Percentiles rank a stretch among this genome's conserved stretches.
phyloP scores from a whole-genome alignment of 2,888 invertebrate species.

The Spilosoma lubricipeda region DNA sequence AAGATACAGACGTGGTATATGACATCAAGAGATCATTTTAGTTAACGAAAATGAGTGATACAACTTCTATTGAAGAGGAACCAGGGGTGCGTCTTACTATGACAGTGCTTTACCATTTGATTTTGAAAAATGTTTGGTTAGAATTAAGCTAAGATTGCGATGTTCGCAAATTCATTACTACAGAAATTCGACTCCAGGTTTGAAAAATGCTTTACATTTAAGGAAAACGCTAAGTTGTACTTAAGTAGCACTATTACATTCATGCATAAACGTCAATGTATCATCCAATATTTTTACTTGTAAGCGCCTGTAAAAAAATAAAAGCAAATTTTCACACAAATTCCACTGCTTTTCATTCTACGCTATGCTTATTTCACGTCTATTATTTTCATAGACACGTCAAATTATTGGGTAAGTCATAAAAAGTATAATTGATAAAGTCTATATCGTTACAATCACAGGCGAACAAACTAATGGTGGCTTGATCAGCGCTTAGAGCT shows the following conservation, averaged over 20 bases:
- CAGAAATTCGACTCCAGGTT: constrained; percentile 17
- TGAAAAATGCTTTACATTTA: constrained; percentile 18
- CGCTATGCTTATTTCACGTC: constrained; percentile 25
- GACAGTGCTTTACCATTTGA: constrained; percentile 39
- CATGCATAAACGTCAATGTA: background rate
- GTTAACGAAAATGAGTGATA: constrained; percentile 46
- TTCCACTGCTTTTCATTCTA: constrained; percentile 27
- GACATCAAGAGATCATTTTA: constrained; percentile 18
- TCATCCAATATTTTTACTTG: background rate
- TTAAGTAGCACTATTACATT: background rate
- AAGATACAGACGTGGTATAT: constrained; percentile 34
- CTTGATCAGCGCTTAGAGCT: background rate
- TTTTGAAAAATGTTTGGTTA: constrained; percentile 32
- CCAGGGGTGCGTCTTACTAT: constrained; percentile 48
- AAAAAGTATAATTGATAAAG: too few species aligned
- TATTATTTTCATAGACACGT: background rate
- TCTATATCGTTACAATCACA: too few species aligned
- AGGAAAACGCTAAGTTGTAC: constrained; percentile 8
- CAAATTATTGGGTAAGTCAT: background rate
- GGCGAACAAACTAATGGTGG: background rate
- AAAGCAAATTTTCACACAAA: constrained; percentile 33
- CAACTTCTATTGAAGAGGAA: constrained; percentile 47
- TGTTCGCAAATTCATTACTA: constrained; percentile 11
- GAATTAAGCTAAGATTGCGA: constrained; percentile 21
- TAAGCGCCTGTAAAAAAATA: constrained; percentile 39